Base-by-base conservation (phyloP, 2,113 vertebrate genomes). In the Argyrosomus japonicus region DNA sequence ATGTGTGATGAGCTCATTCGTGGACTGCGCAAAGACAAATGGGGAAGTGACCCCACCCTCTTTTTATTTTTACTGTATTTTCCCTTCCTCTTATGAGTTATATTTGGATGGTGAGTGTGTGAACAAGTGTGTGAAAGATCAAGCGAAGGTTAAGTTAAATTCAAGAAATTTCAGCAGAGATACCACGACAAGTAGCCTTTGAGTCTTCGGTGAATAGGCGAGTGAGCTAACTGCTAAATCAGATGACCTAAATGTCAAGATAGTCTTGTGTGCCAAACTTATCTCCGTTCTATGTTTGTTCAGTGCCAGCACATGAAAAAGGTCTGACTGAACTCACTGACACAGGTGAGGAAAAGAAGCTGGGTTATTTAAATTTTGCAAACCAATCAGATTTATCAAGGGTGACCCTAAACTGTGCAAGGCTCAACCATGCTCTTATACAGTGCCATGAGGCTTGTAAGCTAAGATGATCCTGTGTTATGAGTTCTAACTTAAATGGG, bases 51-150 rank as follows among this genome's bases (percentile, higher is more conserved):
- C 62, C 63, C 65, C 81, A 78, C 87, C 72, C 65, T 60, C 65
- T 68, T 82, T 83, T 75, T 84, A 77, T 73, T 86, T 85, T 81
- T 79, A 88, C 25, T 50, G 47, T 85, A 86, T 87, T 90, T 83
- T 90, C 75, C 76, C 83, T 92, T 93, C 88, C 89, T 87, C 79
- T 89, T 72, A 60, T 75, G 67, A 80, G 81, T 76, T 91, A 89
- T 79, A 88, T 91, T 85, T 88, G 65, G 80, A 36, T 51, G 48
- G 10, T 74, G 21, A 48, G 27, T 58, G 18, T 61, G 73, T 48
- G 47, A 40, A 40, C 36, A 40, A 25, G 29, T 25, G 48, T 50
- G 10, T 73, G 14, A 83, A 57, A 83, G 76, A 84, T 57, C 43
- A 73, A 69, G 68, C 65, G 45, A 85, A 57, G 79, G 73, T 75